phyloP scores from a whole-genome alignment of 2,113 vertebrate species.

The Anguilla rostrata region DNA sequence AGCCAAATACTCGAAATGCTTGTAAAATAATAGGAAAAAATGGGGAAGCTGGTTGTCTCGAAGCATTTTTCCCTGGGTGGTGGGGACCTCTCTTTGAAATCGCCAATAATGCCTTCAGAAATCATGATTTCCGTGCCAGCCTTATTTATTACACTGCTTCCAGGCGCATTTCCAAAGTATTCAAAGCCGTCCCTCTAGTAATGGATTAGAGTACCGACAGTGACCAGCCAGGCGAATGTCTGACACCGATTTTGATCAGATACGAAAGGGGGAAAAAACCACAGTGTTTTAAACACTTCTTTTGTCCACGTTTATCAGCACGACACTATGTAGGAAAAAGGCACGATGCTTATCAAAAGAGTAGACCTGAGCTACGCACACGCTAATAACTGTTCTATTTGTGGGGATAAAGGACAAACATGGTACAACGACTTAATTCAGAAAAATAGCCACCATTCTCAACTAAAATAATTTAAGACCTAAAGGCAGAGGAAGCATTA shows the following conservation, averaged over 20 bases:
- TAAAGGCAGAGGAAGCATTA: background rate
- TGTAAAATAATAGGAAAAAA: background rate
- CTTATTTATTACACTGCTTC: background rate
- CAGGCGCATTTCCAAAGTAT: constrained; percentile 5
- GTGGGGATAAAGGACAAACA: background rate
- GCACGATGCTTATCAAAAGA: background rate
- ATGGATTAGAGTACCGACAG: background rate
- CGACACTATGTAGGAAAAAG: background rate
- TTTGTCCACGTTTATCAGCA: background rate
- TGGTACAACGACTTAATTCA: background rate
- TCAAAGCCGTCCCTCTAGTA: background rate
- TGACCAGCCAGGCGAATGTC: background rate
- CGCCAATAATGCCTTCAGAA: background rate
- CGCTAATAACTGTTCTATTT: background rate
- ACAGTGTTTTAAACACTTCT: background rate
- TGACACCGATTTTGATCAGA: background rate
- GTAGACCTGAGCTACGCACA: background rate
- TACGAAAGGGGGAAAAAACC: background rate
- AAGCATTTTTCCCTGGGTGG: background rate
- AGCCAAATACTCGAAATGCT: background rate
- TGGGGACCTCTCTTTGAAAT: background rate
- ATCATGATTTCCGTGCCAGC: background rate
- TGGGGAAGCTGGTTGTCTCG: background rate
- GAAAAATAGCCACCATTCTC: background rate
- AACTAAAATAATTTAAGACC: background rate